Conservation (phyloP, 2,113 vertebrate genomes). For the Takifugu bimaculatus region DNA sequence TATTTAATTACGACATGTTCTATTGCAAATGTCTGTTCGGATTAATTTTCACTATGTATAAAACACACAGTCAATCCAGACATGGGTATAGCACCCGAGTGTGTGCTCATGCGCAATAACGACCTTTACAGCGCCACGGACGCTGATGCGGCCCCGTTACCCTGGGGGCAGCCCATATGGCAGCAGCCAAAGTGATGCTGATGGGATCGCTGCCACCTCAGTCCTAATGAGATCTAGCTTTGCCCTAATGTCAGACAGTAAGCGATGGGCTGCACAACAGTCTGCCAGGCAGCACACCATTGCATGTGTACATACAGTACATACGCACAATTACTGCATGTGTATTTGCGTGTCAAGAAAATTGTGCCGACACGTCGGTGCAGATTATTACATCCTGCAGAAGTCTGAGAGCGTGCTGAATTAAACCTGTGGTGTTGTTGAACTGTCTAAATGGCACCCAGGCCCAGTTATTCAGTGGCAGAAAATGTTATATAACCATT, state of each 20-base stretch:
- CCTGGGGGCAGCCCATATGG: slow-evolving; percentile 70
- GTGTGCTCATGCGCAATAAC: slow-evolving; percentile 41
- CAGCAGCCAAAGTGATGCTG: slow-evolving; percentile 68
- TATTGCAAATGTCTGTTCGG: slow-evolving; percentile 38
- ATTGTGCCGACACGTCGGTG: slow-evolving; percentile 17
- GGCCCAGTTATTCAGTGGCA: slow-evolving; percentile 52
- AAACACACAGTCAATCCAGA: slow-evolving; percentile 18
- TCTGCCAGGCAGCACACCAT: slow-evolving; percentile 40
- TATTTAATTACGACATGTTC: slow-evolving; percentile 10
- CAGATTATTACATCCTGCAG: slow-evolving; percentile 24
- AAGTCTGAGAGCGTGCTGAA: slow-evolving; percentile 34
- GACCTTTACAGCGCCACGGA: slow-evolving; percentile 49
- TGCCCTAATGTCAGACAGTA: slow-evolving; percentile 72
- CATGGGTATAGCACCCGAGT: slow-evolving; percentile 25
- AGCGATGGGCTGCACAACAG: slow-evolving; percentile 67
- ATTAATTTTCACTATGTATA: slow-evolving; percentile 9
- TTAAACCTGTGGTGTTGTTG: slow-evolving; percentile 20
- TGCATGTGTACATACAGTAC: slow-evolving; percentile 28
- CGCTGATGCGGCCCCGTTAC: slow-evolving; percentile 62
- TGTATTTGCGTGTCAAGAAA: neutral
- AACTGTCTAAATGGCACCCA: slow-evolving; percentile 13
- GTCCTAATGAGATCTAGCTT: slow-evolving; percentile 79
- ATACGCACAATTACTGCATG: slow-evolving; percentile 2
- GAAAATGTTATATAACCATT: slow-evolving; percentile 62
- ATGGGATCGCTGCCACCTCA: slow-evolving; percentile 74